Base-by-base conservation (phyloP, 2,113 vertebrate species). In the Vanacampus margaritifer region DNA sequence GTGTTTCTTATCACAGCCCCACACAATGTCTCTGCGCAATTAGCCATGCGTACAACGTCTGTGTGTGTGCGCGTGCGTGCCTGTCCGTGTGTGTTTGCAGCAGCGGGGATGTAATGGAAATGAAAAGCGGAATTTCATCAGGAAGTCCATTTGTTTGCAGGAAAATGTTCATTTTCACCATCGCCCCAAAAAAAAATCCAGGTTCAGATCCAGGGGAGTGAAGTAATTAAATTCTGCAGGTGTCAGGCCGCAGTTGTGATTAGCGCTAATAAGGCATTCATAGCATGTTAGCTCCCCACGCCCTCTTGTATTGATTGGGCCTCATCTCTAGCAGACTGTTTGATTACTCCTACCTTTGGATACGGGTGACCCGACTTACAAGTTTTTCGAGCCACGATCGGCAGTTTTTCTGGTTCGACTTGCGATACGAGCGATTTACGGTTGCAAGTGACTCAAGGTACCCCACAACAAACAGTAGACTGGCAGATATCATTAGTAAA, bases 21-120 rank as follows among this genome's bases (percentile, higher is more conserved):
- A 81, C 88, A 89, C 86, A 87, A 85, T 84, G 86, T 87, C 86
- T 86, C 81, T 73, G 83, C 83, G 82, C 88, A 89, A 88, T 88
- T 89, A 88, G 78, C 84, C 86, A 87, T 85, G 84, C 84, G 83
- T 85, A 75, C 61, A 75, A 73, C 35, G 43, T 45, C 28, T 39
- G 60, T 32, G 59, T 12, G 16, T 35, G 56, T 23, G 48, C 32
- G 41, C 14, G 60, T 36, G 50, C 14, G 26, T 58, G 46, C 24
- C 67, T 36, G 56, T 17, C n/a, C 6, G 69, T 0, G 35, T 17
- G 14, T 53, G 23, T 60, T 64, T 57, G 54, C 21, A 36, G 62
- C 39, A 43, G 69, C 73, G 64, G 60, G 32, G 59, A 35, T 65
- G 58, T 65, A 64, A 41, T 74, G 70, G 80, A 84, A 84, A 84